Evolutionary conservation across 2,888 invertebrate species (phyloP).

Genomic region (Lasioglossum lativentre): DNA sequence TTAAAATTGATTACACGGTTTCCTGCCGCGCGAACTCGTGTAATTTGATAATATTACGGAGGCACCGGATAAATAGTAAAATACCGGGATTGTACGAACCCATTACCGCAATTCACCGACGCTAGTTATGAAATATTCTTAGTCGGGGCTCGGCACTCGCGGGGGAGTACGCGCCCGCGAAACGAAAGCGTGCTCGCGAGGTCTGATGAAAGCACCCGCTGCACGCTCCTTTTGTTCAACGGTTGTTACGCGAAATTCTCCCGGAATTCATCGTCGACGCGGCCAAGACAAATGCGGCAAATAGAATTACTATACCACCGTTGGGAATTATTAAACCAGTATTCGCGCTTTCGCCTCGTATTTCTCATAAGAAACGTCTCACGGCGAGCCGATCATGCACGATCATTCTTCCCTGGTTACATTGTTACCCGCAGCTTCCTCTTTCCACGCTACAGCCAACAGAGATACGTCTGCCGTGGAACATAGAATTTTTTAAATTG

Average conservation of each 20-base stretch:
- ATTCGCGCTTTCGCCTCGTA: slow-evolving; percentile 20
- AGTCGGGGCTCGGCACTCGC: background rate
- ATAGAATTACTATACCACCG: slow-evolving; percentile 47
- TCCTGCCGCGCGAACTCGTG: slow-evolving; percentile 11
- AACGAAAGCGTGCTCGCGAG: background rate
- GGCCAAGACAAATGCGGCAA: slow-evolving; percentile 50
- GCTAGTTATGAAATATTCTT: slow-evolving; percentile 43
- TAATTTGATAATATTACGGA: slow-evolving; percentile 46
- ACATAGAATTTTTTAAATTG: background rate
- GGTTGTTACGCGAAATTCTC: slow-evolving; percentile 56
- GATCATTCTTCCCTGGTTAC: background rate
- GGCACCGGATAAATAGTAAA: slow-evolving; percentile 36
- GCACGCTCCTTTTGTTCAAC: slow-evolving; percentile 51
- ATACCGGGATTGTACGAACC: slow-evolving; percentile 24
- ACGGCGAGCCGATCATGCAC: background rate
- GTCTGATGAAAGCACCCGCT: slow-evolving; percentile 38
- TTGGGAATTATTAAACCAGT: slow-evolving; percentile 47
- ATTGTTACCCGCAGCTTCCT: background rate
- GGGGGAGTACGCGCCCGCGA: slow-evolving; percentile 18
- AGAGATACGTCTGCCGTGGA: background rate
- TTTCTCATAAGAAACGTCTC: background rate
- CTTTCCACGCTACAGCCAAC: background rate
- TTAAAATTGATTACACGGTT: slow-evolving; percentile 47
- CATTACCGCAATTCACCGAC: slow-evolving; percentile 40
- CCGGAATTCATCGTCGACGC: slow-evolving; percentile 45